phyloP scores from a whole-genome alignment of 2,113 vertebrate species.

The Ameiurus melas region DNA sequence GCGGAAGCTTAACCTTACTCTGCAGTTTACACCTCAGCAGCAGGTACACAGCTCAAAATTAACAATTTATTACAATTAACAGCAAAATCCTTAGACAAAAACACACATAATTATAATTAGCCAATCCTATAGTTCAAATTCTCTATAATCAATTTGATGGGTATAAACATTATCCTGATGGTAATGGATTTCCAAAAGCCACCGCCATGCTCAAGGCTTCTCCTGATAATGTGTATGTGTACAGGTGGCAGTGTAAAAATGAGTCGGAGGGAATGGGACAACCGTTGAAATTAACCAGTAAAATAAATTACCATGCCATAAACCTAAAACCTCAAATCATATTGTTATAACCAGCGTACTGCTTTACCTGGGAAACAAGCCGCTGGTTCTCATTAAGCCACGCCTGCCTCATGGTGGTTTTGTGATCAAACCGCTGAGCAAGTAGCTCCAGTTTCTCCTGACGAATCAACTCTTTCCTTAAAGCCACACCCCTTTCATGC shows the following conservation, averaged over 20 bases:
- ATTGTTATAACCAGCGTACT: neutral
- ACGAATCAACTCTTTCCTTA: slow-evolving; percentile 89
- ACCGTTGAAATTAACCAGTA: neutral
- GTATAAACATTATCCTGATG: neutral
- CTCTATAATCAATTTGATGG: neutral
- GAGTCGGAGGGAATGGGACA: neutral
- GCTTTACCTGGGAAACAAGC: slow-evolving; percentile 87
- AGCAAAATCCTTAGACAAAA: neutral
- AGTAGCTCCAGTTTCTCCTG: slow-evolving; percentile 92
- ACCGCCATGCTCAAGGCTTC: neutral
- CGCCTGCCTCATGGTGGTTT: slow-evolving; percentile 90
- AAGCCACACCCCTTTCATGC: slow-evolving; percentile 86
- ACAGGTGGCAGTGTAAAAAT: neutral
- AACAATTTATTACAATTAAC: neutral
- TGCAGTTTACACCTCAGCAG: neutral
- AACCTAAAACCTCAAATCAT: neutral
- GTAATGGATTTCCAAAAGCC: neutral
- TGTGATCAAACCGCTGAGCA: slow-evolving; percentile 96
- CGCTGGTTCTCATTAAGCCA: slow-evolving; percentile 97
- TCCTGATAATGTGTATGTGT: neutral
- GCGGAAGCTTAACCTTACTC: neutral
- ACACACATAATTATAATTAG: neutral
- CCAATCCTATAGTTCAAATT: neutral
- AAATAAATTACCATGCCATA: neutral
- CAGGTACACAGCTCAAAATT: neutral